Evolutionary conservation across 2,888 invertebrate species (phyloP).

Genomic region (Osmoderma eremita): DNA sequence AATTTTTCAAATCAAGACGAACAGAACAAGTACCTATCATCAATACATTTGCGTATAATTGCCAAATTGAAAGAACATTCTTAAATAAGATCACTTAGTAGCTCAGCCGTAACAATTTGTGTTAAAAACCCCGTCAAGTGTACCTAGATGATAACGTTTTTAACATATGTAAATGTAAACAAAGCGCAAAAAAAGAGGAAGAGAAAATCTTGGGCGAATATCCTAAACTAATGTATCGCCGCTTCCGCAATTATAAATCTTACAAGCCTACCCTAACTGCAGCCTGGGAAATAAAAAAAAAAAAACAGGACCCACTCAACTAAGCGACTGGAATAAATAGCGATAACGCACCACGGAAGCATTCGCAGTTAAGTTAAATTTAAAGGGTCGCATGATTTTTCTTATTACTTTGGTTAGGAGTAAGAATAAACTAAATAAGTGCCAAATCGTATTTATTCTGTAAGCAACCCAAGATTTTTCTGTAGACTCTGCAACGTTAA

Average conservation of each 20-base stretch:
- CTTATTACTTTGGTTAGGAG: too few species aligned
- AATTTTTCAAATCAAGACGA: too few species aligned
- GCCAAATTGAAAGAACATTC: too few species aligned
- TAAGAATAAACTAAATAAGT: constrained; percentile 20
- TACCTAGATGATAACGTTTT: too few species aligned
- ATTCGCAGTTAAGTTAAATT: too few species aligned
- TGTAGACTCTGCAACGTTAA: background rate
- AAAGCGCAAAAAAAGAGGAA: constrained; percentile 8
- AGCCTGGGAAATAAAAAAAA: background rate
- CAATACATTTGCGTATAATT: too few species aligned
- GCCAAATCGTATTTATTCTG: constrained; percentile 11
- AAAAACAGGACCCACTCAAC: background rate
- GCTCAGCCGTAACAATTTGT: too few species aligned
- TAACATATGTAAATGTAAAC: too few species aligned
- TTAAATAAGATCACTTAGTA: too few species aligned
- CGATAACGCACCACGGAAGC: constrained; percentile 1
- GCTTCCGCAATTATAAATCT: constrained; percentile 18
- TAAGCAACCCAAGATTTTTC: background rate
- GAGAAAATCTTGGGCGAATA: background rate
- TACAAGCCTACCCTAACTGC: background rate
- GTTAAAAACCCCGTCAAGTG: too few species aligned
- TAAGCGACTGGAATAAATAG: background rate
- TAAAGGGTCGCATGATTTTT: too few species aligned
- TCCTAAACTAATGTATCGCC: constrained; percentile 24
- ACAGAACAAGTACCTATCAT: too few species aligned